Conservation (phyloP, 2,113 vertebrate species). For the Myotis yumanensis region DNA sequence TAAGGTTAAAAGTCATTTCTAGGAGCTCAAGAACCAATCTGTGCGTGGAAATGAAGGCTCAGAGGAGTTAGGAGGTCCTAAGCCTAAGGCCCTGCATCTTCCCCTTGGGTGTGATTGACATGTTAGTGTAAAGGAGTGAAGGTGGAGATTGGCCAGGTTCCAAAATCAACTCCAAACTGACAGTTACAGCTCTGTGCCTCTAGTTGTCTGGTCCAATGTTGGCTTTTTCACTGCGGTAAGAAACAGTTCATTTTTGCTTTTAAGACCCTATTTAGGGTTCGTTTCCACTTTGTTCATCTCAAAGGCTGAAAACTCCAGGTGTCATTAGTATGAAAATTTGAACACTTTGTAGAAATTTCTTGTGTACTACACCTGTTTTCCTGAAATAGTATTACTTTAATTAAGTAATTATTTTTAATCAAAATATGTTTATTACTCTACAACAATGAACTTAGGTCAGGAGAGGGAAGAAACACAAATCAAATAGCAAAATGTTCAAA, state of each 20-base stretch:
- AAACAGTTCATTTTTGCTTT: neutral
- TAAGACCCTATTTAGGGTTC: neutral
- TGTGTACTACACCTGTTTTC: neutral
- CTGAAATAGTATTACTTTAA: neutral
- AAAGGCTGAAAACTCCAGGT: neutral
- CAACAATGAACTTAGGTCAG: neutral
- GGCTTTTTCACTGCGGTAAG: neutral
- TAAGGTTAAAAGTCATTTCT: neutral
- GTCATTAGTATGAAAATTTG: neutral
- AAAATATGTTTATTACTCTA: neutral
- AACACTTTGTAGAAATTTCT: neutral
- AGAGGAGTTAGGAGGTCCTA: neutral
- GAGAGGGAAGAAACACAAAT: neutral
- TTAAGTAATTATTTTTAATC: neutral
- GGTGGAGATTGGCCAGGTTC: neutral
- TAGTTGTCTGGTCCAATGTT: neutral
- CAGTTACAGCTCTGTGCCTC: neutral
- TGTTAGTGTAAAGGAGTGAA: slow-evolving; percentile 7
- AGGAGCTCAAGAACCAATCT: neutral
- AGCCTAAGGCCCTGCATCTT: neutral
- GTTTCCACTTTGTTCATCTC: neutral
- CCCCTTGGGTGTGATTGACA: neutral
- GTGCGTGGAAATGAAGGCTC: neutral
- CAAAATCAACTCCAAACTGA: slow-evolving; percentile 25
- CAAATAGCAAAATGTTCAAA: neutral